Percentiles rank a stretch among this genome's conserved stretches.
Evolutionary conservation across 2,113 vertebrate species (phyloP).

Genomic region (Ursus arctos): DNA sequence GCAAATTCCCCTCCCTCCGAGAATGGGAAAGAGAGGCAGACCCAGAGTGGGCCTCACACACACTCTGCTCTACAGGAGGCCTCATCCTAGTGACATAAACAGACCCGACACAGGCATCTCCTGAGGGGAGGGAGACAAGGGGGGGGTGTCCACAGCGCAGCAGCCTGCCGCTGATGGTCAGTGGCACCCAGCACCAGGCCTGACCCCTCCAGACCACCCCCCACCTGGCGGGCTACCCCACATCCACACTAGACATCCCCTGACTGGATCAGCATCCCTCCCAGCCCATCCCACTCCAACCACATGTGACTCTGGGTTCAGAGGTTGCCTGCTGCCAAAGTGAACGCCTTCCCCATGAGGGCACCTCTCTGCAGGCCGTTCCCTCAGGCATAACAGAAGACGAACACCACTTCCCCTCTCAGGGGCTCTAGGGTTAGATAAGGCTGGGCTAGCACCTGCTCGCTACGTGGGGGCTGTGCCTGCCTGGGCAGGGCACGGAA

Average conservation of each 20-base stretch:
- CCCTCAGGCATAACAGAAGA: background rate
- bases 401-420: background rate
- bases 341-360: background rate
- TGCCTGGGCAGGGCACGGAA: no score
- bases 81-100: background rate
- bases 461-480: accelerated
- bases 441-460: background rate
- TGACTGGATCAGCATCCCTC: background rate
- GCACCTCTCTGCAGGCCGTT: background rate
- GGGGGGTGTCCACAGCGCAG: accelerated
- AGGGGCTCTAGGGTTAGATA: accelerated
- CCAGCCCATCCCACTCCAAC: background rate
- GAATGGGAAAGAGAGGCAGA: background rate
- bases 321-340: background rate
- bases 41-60: background rate
- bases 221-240: accelerated
- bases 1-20: background rate
- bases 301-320: background rate
- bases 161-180: accelerated
- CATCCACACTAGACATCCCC: background rate
- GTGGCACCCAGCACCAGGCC: no score
- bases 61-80: background rate
- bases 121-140: background rate
- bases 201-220: background rate
- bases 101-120: background rate